These are phyloP conservation scores for Cybosia mesomella DNA, from an alignment of 2,888 invertebrate species.

Conservation along the genomic window DNA sequence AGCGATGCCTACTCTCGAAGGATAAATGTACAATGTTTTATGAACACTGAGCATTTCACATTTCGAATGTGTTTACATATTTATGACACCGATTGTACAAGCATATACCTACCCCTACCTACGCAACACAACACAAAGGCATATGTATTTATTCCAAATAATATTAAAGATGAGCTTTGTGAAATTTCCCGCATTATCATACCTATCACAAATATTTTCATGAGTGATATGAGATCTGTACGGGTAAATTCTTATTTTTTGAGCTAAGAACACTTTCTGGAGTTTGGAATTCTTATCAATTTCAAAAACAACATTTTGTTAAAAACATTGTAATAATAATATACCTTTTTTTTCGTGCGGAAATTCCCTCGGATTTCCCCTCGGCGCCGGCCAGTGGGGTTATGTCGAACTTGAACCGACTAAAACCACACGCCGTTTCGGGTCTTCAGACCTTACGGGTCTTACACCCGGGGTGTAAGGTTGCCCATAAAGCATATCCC, in stretches of 20 bases:
- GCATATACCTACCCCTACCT: slow-evolving; percentile 22
- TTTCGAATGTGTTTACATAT: slow-evolving; percentile 36
- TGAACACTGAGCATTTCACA: slow-evolving; percentile 20
- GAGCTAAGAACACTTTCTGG: not conserved
- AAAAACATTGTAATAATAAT: no score
- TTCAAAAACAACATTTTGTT: no score
- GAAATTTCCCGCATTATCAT: not conserved
- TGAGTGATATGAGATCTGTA: not conserved
- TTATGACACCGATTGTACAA: slow-evolving; percentile 37
- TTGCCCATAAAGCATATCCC: no score
- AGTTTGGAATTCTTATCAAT: not conserved
- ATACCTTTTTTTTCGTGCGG: no score
- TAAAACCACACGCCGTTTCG: no score
- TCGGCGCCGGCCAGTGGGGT: no score
- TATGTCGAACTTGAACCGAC: no score
- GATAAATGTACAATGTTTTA: slow-evolving; percentile 15
- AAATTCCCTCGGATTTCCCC: no score
- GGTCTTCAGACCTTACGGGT: no score
- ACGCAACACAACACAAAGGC: slow-evolving; percentile 29
- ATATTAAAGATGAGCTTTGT: not conserved
- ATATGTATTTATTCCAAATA: slow-evolving; percentile 6
- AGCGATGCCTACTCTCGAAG: not conserved
- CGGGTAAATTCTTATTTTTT: not conserved
- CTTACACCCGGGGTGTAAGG: no score
- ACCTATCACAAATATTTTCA: not conserved